phyloP scores from a whole-genome alignment of 2,797 vertebrate species.

The Syngnathus acus region DNA sequence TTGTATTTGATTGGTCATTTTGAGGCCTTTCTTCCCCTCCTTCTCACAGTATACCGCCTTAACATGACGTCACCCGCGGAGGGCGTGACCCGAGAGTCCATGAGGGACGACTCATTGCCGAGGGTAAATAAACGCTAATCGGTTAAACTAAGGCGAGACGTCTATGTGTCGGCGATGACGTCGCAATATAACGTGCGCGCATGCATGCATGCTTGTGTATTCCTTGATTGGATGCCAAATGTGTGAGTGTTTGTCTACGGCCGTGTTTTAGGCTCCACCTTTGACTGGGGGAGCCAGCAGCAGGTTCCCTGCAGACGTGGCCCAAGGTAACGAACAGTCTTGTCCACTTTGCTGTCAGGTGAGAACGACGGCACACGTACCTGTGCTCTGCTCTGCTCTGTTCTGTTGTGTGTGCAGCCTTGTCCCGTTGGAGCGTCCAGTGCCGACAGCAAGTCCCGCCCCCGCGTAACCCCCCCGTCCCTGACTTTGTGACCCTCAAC shows the following conservation, averaged over 20 bases:
- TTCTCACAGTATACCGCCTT: not conserved
- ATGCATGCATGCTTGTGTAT: no score
- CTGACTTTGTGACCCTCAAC: constrained; percentile 46
- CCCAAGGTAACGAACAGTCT: constrained; percentile 25
- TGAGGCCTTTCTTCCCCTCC: not conserved
- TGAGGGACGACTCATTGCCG: constrained; percentile 19
- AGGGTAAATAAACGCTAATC: constrained; percentile 23
- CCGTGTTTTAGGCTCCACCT: constrained; percentile 25
- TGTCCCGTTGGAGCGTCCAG: constrained; percentile 41
- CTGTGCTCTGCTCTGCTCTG: no score
- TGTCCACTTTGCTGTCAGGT: no score
- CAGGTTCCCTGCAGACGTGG: constrained; percentile 8
- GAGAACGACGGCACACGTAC: no score
- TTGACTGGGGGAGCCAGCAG: constrained; percentile 34
- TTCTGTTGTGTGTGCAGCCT: constrained; percentile 6
- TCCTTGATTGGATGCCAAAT: no score
- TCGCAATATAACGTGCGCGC: no score
- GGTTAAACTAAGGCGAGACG: no score
- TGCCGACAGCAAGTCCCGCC: not conserved
- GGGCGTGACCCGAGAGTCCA: constrained; percentile 44
- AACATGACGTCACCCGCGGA: constrained; percentile 26
- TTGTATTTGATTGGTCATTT: not conserved
- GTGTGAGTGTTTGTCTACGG: constrained; percentile 9
- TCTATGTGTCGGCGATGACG: no score
- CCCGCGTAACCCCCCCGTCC: accelerated